These are phyloP conservation scores for Orthonychiurus folsomi DNA, from an alignment of 2,888 invertebrate species.

Conservation along the genomic window DNA sequence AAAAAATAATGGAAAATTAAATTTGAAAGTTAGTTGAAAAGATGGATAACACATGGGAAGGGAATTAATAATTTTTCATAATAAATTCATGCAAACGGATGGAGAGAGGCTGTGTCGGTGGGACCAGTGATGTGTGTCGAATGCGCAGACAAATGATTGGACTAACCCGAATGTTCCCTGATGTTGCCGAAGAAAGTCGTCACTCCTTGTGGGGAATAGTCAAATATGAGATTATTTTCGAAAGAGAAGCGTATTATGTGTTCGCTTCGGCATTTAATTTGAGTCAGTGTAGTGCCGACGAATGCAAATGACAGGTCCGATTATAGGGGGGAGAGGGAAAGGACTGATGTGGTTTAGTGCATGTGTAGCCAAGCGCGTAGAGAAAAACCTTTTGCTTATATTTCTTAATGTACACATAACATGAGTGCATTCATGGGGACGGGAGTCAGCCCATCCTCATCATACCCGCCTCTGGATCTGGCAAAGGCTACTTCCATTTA, in stretches of 20 bases:
- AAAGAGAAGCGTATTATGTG: slow-evolving; percentile 32
- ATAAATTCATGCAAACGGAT: too few relatives aligned
- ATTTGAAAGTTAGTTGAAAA: too few relatives aligned
- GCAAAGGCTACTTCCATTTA: too few relatives aligned
- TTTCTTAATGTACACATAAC: not conserved
- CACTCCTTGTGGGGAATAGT: slow-evolving; percentile 21
- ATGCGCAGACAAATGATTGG: not conserved
- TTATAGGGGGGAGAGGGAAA: slow-evolving; percentile 36
- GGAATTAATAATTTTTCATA: too few relatives aligned
- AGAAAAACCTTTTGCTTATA: not conserved
- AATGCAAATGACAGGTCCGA: slow-evolving; percentile 39
- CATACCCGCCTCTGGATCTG: too few relatives aligned
- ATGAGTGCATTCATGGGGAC: not conserved
- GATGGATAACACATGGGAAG: too few relatives aligned
- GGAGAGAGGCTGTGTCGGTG: too few relatives aligned
- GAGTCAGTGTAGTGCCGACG: slow-evolving; percentile 35
- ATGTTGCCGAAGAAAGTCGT: slow-evolving; percentile 15
- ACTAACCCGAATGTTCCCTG: not conserved
- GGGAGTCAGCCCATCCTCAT: too few relatives aligned
- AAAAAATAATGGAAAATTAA: too few relatives aligned
- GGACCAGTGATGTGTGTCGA: too few relatives aligned
- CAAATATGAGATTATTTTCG: slow-evolving; percentile 26
- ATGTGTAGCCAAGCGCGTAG: slow-evolving; percentile 3
- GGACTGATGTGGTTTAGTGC: slow-evolving; percentile 31
- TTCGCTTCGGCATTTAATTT: slow-evolving; percentile 36